Percentiles rank a stretch among this genome's conserved stretches.
Conservation (phyloP, 2,888 invertebrate species). For the Leptinotarsa juncta region DNA sequence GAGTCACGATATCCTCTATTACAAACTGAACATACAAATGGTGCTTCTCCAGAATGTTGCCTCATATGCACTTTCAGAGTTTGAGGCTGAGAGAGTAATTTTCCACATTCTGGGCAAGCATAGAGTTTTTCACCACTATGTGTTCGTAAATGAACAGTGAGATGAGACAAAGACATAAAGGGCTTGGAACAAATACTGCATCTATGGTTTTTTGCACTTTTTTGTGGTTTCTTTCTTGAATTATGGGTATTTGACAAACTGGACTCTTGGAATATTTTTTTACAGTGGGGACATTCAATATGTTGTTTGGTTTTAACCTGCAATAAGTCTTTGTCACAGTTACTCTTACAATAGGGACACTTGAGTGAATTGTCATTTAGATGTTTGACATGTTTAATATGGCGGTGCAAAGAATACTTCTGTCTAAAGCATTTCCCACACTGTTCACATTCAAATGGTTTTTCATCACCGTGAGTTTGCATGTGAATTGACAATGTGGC, state of each 20-base stretch:
- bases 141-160: constrained; percentile 59
- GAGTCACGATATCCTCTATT: constrained; percentile 50
- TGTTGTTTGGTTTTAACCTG: not conserved
- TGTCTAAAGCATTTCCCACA: constrained; percentile 46
- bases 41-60: constrained; percentile 60
- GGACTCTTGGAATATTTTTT: constrained; percentile 14
- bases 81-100: constrained; percentile 38
- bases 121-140: constrained; percentile 61
- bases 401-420: constrained; percentile 18
- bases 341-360: constrained; percentile 22
- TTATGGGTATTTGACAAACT: not conserved
- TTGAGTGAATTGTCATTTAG: constrained; percentile 10
- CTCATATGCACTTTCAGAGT: constrained; percentile 58
- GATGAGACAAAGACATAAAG: constrained; percentile 51
- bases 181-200: constrained; percentile 48
- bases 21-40: constrained; percentile 56
- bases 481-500: constrained; percentile 49
- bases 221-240: constrained; percentile 11
- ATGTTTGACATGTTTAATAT: constrained; percentile 27
- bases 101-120: constrained; percentile 59
- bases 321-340: constrained; percentile 19
- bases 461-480: constrained; percentile 48
- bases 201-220: constrained; percentile 19
- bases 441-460: constrained; percentile 47
- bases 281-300: constrained; percentile 19